phyloP scores from a whole-genome alignment of 2,888 invertebrate species.

The Cryptus viduatorius region DNA sequence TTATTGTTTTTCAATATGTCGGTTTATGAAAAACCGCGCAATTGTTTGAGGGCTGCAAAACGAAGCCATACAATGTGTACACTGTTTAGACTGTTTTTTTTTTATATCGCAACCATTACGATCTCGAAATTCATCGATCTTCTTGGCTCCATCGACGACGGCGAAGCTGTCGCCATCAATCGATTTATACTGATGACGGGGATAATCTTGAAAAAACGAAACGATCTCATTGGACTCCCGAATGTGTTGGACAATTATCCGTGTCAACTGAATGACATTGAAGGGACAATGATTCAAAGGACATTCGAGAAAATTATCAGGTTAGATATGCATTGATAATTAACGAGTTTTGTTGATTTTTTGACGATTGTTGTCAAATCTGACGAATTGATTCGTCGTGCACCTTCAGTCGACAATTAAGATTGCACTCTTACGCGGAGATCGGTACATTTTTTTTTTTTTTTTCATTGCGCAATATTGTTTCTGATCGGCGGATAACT shows the following conservation, averaged over 20 bases:
- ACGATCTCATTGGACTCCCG: too few species aligned
- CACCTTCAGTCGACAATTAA: too few species aligned
- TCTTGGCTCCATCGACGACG: conserved; percentile 67
- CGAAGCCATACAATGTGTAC: conserved; percentile 8
- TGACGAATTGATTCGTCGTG: neutral
- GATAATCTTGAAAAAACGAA: too few species aligned
- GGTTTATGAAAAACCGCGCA: conserved; percentile 32
- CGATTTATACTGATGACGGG: conserved; percentile 76
- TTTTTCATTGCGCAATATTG: neutral
- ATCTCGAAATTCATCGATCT: conserved; percentile 74
- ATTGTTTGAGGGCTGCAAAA: conserved; percentile 27
- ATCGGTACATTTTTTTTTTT: neutral
- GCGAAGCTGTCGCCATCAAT: conserved; percentile 74
- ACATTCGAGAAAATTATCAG: conserved; percentile 51
- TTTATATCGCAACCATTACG: conserved; percentile 50
- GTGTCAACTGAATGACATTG: conserved; percentile 48
- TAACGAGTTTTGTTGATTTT: neutral
- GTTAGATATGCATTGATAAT: conserved; percentile 39
- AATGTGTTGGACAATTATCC: too few species aligned
- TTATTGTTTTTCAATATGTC: conserved; percentile 12
- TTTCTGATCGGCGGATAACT: neutral
- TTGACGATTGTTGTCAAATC: too few species aligned
- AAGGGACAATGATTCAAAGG: conserved; percentile 51
- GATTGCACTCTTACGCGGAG: too few species aligned
- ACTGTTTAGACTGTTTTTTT: conserved; percentile 3